These are phyloP conservation scores for Craseonycteris thonglongyai DNA, from an alignment of 2,113 vertebrate species.

Conservation along the genomic window DNA sequence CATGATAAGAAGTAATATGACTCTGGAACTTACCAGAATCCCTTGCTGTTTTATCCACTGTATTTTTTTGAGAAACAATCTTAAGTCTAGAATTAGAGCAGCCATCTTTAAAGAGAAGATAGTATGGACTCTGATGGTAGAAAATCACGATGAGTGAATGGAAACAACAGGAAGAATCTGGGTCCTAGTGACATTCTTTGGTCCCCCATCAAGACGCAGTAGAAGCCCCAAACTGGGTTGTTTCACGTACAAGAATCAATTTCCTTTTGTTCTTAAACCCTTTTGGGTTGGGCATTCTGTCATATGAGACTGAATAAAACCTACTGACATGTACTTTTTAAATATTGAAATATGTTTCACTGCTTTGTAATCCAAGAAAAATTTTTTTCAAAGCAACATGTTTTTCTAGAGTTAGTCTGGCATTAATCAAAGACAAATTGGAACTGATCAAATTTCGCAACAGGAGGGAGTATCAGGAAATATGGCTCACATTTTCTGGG, in stretches of 20 bases:
- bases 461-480: neutral
- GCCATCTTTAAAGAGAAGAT: neutral
- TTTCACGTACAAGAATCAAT: neutral
- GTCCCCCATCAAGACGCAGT: neutral
- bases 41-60: neutral
- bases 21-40: neutral
- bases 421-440: slow-evolving; percentile 42
- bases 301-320: neutral
- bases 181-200: neutral
- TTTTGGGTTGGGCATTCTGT: neutral
- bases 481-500: neutral
- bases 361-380: slow-evolving; percentile 17
- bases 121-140: neutral
- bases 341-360: neutral
- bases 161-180: neutral
- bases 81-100: neutral
- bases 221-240: neutral
- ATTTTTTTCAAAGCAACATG: neutral
- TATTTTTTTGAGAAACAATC: neutral
- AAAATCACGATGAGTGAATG: neutral
- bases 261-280: neutral
- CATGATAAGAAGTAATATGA: neutral
- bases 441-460: slow-evolving; percentile 5
- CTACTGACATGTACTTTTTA: neutral
- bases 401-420: slow-evolving; percentile 22